phyloP scores from a whole-genome alignment of 2,113 vertebrate species.

The Channa maculata region DNA sequence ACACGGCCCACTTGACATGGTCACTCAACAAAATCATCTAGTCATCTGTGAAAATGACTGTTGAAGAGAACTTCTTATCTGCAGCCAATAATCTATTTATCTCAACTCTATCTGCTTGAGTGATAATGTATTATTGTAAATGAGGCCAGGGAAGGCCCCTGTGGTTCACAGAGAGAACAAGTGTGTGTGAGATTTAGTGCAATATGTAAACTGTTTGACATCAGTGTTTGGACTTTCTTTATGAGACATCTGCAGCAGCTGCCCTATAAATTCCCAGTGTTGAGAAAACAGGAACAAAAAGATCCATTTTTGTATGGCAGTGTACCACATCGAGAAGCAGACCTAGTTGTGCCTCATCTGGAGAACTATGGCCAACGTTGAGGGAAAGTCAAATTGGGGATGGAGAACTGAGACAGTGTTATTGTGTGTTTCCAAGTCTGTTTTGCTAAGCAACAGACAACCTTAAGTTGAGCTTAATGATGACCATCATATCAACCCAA shows the following conservation, averaged over 20 bases:
- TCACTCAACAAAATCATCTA: slow-evolving; percentile 22
- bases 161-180: slow-evolving; percentile 73
- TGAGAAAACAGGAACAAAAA: slow-evolving; percentile 83
- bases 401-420: slow-evolving; percentile 58
- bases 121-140: slow-evolving; percentile 51
- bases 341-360: slow-evolving; percentile 72
- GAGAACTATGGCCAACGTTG: slow-evolving; percentile 55
- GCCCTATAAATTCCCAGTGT: slow-evolving; percentile 82
- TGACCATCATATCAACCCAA: slow-evolving; percentile 18
- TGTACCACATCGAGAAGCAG: slow-evolving; percentile 75
- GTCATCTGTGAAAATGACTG: slow-evolving; percentile 40
- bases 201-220: slow-evolving; percentile 83
- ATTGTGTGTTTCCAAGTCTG: slow-evolving; percentile 57
- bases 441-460: slow-evolving; percentile 56
- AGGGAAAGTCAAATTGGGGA: slow-evolving; percentile 74
- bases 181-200: slow-evolving; percentile 72
- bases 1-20: slow-evolving; percentile 16
- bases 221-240: slow-evolving; percentile 83
- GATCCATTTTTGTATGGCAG: slow-evolving; percentile 82
- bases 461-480: slow-evolving; percentile 27
- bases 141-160: slow-evolving; percentile 46
- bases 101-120: slow-evolving; percentile 43
- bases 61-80: slow-evolving; percentile 40
- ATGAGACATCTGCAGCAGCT: slow-evolving; percentile 85
- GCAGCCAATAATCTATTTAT: slow-evolving; percentile 52